Evolutionary conservation across 2,797 vertebrate genomes (phyloP), one percentile per base, ranked within the genome.

Genomic region (Rhadinocentrus ornatus): DNA sequence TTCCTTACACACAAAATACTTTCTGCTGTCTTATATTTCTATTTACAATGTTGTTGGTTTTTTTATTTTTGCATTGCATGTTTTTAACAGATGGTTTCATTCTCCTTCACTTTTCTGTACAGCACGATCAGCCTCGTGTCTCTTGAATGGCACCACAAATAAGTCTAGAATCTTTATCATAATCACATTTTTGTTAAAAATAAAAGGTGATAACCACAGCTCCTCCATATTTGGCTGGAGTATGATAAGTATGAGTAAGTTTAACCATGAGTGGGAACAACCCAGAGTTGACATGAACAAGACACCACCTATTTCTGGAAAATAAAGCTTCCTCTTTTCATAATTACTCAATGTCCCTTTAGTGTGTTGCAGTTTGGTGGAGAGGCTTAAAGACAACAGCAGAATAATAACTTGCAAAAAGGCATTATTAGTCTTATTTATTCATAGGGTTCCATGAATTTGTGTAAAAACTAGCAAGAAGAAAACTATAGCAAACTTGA

Each of bases 281-380:
- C 15, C 20, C 44, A 18, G 44, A 27, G 16, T 34, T 68, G 70
- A 22, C 35, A 3, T 69, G 15, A 63, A n/a, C 75, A 46, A 84
- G 35, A 53, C 12, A 0, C 1, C 3, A 9, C 16, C 24, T 63
- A 67, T 73, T 68, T 77, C 12, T 71, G 31, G 35, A 11, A 52
- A 57, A 20, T 18, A 18, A 44, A 44, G 1, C 1, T 81, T 85
- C 54, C 24, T 62, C 52, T 81, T 80, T 80, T 66, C 13, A 0
- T 48, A 8, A 29, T 66, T 52, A 9, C 26, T 35, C 16, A 70
- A n/a, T 66, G 27, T 69, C 41, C 7, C 4, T 34, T 2, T 59
- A 52, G 24, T 55, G 15, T 34, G 26, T 29, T 32, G 15, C 13
- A 16, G 4, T 11, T 20, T 3, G 6, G 11, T 6, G 26, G 6